Percentiles rank a stretch among this genome's conserved stretches.
Conservation (phyloP, 2,113 vertebrate genomes). For the Gallinago jamesoni region DNA sequence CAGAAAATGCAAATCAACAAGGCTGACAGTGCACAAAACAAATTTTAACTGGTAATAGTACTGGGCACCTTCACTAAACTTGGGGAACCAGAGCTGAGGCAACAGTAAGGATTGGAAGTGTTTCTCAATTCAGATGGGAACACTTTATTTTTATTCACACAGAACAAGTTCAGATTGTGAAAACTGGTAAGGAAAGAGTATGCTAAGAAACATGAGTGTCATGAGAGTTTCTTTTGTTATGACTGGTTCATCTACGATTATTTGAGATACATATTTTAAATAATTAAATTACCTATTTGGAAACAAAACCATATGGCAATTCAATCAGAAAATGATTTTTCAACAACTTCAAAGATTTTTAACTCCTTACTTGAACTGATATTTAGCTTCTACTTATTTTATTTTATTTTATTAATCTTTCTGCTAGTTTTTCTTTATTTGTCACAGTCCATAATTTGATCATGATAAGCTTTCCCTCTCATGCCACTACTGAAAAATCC, state of each 20-base stretch:
- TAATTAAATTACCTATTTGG: neutral
- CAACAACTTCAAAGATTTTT: neutral
- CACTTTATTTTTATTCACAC: neutral
- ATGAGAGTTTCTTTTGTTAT: neutral
- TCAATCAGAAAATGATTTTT: neutral
- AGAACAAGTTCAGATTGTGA: rapidly evolving
- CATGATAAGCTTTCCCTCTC: neutral
- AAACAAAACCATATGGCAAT: neutral
- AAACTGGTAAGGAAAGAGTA: neutral
- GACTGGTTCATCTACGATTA: neutral
- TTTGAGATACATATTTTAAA: neutral
- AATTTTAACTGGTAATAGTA: neutral
- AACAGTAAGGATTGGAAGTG: neutral
- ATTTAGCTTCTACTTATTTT: neutral
- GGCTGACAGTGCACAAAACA: neutral
- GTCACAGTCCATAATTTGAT: neutral
- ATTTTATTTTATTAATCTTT: neutral
- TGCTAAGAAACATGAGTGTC: neutral
- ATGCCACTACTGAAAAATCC: neutral
- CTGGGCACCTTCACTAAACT: neutral
- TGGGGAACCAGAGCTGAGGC: neutral
- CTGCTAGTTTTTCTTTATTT: neutral
- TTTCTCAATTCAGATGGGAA: neutral
- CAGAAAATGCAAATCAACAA: neutral
- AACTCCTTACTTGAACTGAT: neutral